Evolutionary conservation across 2,888 invertebrate species (phyloP).

Genomic region (Netelia inedita): DNA sequence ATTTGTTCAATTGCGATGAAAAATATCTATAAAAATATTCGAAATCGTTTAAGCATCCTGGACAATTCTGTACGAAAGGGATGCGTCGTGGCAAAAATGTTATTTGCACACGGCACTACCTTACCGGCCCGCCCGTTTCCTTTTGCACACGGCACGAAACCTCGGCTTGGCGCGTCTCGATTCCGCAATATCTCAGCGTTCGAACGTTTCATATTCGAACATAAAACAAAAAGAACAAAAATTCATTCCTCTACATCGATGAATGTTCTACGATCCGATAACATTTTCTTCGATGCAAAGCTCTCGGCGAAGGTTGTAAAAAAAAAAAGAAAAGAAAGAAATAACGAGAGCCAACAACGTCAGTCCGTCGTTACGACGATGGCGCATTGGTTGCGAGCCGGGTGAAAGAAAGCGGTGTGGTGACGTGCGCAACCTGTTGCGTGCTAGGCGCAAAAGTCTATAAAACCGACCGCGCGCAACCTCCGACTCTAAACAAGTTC

Average conservation of each 20-base stretch:
- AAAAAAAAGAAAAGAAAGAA: neutral
- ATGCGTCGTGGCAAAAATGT: neutral
- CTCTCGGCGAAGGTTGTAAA: neutral
- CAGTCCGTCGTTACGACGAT: slow-evolving; percentile 52
- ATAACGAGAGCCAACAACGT: neutral
- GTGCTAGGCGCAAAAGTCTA: slow-evolving; percentile 71
- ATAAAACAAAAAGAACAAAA: slow-evolving; percentile 15
- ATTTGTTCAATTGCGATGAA: neutral
- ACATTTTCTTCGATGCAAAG: neutral
- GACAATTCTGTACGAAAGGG: neutral
- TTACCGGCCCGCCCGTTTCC: neutral
- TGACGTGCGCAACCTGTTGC: slow-evolving; percentile 72
- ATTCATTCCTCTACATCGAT: slow-evolving; percentile 12
- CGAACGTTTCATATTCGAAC: slow-evolving; percentile 16
- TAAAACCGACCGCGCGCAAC: slow-evolving; percentile 71
- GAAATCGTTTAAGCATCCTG: too few species aligned
- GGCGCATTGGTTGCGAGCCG: slow-evolving; percentile 60
- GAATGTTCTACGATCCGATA: neutral
- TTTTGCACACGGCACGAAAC: slow-evolving; percentile 65
- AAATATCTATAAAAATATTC: neutral
- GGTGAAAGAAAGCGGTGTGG: slow-evolving; percentile 66
- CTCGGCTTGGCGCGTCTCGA: neutral
- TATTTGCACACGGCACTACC: slow-evolving; percentile 50
- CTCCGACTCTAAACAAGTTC: slow-evolving; percentile 49
- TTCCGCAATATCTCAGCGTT: neutral